Evolutionary conservation across 2,888 invertebrate genomes (phyloP).

Genomic region (Tortricodes alternella): DNA sequence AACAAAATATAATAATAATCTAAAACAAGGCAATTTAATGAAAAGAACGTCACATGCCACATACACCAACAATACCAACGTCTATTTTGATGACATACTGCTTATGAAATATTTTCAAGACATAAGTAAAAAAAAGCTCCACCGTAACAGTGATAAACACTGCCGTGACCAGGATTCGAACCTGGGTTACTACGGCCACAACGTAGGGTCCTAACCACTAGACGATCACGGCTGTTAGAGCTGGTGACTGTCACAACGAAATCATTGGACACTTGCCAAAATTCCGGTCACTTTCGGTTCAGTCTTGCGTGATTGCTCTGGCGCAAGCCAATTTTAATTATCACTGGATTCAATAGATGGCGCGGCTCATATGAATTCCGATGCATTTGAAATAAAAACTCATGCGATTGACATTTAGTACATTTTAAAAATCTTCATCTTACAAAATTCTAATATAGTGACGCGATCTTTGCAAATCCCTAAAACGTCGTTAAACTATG

Average conservation of each 20-base stretch:
- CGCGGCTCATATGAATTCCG: background rate
- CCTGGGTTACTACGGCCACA: conserved; percentile 85
- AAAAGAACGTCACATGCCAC: too few relatives aligned
- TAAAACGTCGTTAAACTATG: too few relatives aligned
- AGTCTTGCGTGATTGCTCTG: conserved; percentile 1
- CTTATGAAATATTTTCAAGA: background rate
- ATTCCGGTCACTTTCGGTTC: conserved; percentile 4
- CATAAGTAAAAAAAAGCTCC: conserved; percentile 37
- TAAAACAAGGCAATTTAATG: too few relatives aligned
- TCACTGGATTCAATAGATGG: conserved; percentile 1
- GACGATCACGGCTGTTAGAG: conserved; percentile 80
- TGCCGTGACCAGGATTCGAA: conserved; percentile 88
- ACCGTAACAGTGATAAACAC: conserved; percentile 54
- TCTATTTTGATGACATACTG: background rate
- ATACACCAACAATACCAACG: background rate
- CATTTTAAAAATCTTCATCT: too few relatives aligned
- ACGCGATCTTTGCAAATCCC: too few relatives aligned
- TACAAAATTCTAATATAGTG: too few relatives aligned
- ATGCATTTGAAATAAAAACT: too few relatives aligned
- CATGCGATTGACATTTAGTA: too few relatives aligned
- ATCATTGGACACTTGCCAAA: conserved; percentile 29
- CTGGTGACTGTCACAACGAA: conserved; percentile 32
- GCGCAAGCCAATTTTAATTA: background rate
- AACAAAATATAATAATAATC: too few relatives aligned
- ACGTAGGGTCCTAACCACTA: conserved; percentile 85